phyloP scores from a whole-genome alignment of 2,113 vertebrate species.

The Gnathonemus longibarbis region DNA sequence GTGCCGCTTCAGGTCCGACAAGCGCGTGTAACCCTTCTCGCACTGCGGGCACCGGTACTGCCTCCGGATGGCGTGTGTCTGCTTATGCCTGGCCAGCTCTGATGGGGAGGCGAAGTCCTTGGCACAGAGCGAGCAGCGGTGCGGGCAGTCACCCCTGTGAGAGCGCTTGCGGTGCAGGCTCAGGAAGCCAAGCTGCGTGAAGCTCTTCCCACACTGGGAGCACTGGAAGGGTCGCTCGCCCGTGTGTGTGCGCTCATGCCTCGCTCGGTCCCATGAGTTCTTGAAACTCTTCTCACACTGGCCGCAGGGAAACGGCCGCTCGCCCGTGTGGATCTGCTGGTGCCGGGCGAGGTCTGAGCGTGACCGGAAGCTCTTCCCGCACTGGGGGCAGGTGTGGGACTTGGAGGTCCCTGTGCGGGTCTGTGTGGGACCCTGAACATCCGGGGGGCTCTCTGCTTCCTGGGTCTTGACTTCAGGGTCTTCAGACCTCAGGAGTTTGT shows the following conservation, averaged over 20 bases:
- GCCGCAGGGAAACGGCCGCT: slow-evolving; percentile 36
- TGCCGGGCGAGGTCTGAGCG: slow-evolving; percentile 45
- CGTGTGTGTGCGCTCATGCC: slow-evolving; percentile 20
- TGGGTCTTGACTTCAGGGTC: slow-evolving; percentile 41
- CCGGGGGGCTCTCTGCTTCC: slow-evolving; percentile 34
- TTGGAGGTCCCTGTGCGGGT: background rate
- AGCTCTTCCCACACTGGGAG: slow-evolving; percentile 13
- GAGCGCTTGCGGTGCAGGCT: slow-evolving; percentile 18
- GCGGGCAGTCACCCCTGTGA: slow-evolving; percentile 33
- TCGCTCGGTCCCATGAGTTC: slow-evolving; percentile 6
- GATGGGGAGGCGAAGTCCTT: slow-evolving; percentile 41
- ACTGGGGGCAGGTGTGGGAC: slow-evolving; percentile 34
- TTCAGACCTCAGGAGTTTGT: slow-evolving; percentile 32
- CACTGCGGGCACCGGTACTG: slow-evolving; percentile 51
- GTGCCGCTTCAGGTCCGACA: slow-evolving; percentile 62
- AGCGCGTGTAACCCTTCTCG: slow-evolving; percentile 59
- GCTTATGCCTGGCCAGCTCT: slow-evolving; percentile 45
- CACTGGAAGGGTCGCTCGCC: slow-evolving; percentile 17
- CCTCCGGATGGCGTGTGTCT: slow-evolving; percentile 32
- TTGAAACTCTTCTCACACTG: slow-evolving; percentile 25
- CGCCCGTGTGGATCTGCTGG: slow-evolving; percentile 38
- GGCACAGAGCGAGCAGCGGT: slow-evolving; percentile 29
- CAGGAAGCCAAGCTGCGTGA: slow-evolving; percentile 3
- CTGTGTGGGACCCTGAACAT: slow-evolving; percentile 36
- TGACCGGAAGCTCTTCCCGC: slow-evolving; percentile 48